These are phyloP conservation scores for Erythrolamprus reginae DNA, from an alignment of 2,113 vertebrate species.

Conservation along the genomic window DNA sequence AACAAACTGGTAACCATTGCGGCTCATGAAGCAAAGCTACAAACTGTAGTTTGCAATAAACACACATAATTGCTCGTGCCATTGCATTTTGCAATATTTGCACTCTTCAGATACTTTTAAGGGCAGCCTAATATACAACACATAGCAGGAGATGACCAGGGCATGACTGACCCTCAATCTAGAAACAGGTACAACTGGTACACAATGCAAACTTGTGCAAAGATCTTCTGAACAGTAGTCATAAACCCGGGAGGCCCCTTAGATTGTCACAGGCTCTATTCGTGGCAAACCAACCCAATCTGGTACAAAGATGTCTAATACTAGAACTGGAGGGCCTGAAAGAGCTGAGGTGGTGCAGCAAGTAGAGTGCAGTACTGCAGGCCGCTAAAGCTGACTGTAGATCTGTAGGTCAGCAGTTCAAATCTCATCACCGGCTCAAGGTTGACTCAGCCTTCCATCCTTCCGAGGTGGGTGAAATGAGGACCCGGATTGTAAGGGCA, in stretches of 20 bases:
- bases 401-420: no score
- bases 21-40: neutral
- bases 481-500: no score
- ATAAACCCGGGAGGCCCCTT: neutral
- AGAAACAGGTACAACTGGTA: neutral
- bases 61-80: neutral
- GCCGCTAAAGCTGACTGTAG: no score
- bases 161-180: neutral
- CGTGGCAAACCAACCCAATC: neutral
- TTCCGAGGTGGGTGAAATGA: no score
- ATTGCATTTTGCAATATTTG: neutral
- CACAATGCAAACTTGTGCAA: neutral
- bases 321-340: neutral
- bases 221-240: neutral
- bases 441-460: no score
- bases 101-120: neutral
- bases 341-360: no score
- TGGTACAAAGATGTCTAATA: neutral
- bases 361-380: no score
- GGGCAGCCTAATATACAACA: neutral
- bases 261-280: neutral
- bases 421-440: no score
- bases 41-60: neutral
- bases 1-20: neutral
- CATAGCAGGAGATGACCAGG: neutral